Conservation (phyloP, 2,113 vertebrate species). For the Aphyosemion australe region DNA sequence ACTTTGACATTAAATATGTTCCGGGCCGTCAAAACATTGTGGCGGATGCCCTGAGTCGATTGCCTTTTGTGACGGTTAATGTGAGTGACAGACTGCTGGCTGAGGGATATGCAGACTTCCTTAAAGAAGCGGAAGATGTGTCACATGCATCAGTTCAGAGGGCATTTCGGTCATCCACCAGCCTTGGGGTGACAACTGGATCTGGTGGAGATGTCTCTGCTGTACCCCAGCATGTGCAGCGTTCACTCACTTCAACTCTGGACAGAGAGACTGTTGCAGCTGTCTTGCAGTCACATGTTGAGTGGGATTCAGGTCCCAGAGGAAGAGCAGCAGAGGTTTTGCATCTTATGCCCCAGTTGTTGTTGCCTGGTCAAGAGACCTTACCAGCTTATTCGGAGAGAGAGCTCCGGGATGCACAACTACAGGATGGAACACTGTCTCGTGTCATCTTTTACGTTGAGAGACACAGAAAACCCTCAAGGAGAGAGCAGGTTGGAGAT, state of each 20-base stretch:
- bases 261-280: neutral
- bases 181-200: too few relatives aligned
- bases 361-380: neutral
- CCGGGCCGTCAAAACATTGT: slow-evolving; percentile 11
- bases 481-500: slow-evolving; percentile 8
- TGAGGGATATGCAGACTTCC: neutral
- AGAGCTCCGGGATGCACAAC: neutral
- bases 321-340: too few relatives aligned
- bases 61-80: slow-evolving; percentile 5
- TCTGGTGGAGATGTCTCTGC: too few relatives aligned
- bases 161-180: slow-evolving; percentile 5
- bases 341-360: neutral
- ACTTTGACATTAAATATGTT: slow-evolving; percentile 28
- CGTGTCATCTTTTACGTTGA: neutral
- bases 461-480: neutral
- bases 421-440: slow-evolving; percentile 7
- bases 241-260: too few relatives aligned
- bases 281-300: neutral
- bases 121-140: neutral
- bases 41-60: slow-evolving; percentile 15
- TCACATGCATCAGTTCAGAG: neutral
- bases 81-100: slow-evolving; percentile 12
- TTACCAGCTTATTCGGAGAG: neutral
- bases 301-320: slow-evolving; percentile 7
- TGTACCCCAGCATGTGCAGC: too few relatives aligned